These are phyloP conservation scores for Parnassius orleans DNA, from an alignment of 2,888 invertebrate species.

Conservation along the genomic window DNA sequence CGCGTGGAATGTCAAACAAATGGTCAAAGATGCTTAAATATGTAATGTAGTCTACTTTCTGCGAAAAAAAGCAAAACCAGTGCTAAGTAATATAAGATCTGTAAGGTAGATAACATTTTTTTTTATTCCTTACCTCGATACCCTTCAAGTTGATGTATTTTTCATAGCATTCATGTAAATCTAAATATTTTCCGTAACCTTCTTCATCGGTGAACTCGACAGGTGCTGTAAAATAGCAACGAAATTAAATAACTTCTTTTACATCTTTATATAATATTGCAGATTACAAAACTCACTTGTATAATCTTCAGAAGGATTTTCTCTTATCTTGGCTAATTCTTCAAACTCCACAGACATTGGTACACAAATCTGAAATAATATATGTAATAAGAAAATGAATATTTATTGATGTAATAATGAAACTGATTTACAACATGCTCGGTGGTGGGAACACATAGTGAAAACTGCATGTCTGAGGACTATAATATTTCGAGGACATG, in stretches of 20 bases:
- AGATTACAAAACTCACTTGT: slow-evolving; percentile 80
- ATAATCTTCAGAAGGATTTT: slow-evolving; percentile 91
- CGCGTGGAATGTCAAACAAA: slow-evolving; percentile 96
- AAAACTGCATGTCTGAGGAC: no score
- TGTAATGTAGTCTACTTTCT: slow-evolving; percentile 97
- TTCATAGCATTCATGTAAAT: slow-evolving; percentile 97
- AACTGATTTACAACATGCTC: no score
- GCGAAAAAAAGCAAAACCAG: slow-evolving; percentile 35
- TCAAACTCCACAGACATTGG: slow-evolving; percentile 99
- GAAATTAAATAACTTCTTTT: neutral
- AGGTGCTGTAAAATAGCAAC: slow-evolving; percentile 77
- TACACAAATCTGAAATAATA: slow-evolving; percentile 86
- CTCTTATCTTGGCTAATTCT: slow-evolving; percentile 92
- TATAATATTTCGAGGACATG: no score
- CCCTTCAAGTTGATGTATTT: slow-evolving; percentile 98
- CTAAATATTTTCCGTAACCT: slow-evolving; percentile 98
- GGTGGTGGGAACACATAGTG: no score
- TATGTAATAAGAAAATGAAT: neutral
- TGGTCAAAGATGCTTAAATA: slow-evolving; percentile 97
- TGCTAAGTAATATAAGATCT: no score
- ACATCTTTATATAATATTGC: neutral
- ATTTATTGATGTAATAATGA: no score
- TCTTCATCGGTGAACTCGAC: slow-evolving; percentile 99
- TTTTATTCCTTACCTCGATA: slow-evolving; percentile 84
- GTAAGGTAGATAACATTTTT: no score